Evolutionary conservation across 1,140 invertebrate species (phyloP).

Genomic region (Alviniconcha marisindica): DNA sequence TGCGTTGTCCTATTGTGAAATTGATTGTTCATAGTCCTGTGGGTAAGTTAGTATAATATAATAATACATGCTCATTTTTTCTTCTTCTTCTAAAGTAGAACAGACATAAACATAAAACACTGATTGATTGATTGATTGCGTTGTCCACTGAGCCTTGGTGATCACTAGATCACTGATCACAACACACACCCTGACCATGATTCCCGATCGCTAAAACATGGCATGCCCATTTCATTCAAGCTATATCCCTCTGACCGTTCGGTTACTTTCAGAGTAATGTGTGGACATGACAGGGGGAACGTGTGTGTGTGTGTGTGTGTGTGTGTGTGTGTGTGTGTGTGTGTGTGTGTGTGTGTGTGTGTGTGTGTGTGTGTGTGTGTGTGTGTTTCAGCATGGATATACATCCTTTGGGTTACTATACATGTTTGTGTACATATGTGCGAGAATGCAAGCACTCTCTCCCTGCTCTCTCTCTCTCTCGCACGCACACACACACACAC

Average conservation of each 20-base stretch:
- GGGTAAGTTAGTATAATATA: too few species aligned
- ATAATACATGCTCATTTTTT: too few species aligned
- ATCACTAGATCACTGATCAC: neutral
- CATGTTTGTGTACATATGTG: neutral
- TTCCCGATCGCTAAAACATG: neutral
- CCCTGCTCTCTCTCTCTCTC: too few species aligned
- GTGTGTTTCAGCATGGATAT: neutral
- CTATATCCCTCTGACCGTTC: neutral
- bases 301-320: too few species aligned
- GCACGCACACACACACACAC: conserved; percentile 5
- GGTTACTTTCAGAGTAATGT: neutral
- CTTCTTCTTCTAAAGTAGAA: too few species aligned
- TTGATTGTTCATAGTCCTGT: too few species aligned
- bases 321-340: neutral
- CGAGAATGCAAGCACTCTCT: neutral
- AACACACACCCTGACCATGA: neutral
- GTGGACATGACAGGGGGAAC: neutral
- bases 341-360: too few species aligned
- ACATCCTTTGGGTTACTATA: neutral
- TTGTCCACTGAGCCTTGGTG: too few species aligned
- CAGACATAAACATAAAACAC: too few species aligned
- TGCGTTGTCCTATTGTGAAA: too few species aligned
- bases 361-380: too few species aligned
- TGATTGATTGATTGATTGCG: too few species aligned
- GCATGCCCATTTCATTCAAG: neutral